Base-by-base conservation (phyloP, 2,797 vertebrate genomes). In the Eurystomus glaucurus region DNA sequence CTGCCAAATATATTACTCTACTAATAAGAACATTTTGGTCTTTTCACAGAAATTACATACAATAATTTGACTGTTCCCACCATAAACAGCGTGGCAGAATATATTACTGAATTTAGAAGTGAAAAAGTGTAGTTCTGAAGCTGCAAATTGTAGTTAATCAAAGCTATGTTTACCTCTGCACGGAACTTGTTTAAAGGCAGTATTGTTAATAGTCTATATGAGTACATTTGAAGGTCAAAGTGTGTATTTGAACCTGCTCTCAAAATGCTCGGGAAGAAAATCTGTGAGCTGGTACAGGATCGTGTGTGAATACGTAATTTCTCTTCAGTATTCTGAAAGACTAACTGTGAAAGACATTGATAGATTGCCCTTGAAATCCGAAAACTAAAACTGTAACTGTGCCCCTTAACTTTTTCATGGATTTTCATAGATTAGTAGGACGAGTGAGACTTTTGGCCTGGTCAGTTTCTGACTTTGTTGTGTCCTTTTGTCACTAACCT, bases 11-110 rank as follows among this genome's bases (percentile, higher is more conserved):
- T 14, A 50, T 54, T 85, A 22, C 22, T 81, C 14, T 46, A 51
- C 8, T 71, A 37, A 26, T 23, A 62, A 48, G 46, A 81, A 54
- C 2, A 28, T 10, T 58, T 85, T 22, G 61, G 11, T 51, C 31
- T 68, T 52, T 55, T 64, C 28, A 51, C 16, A 71, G 17, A 65
- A 55, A 78, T 55, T 35, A 81, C 26, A 14, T 68, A 14, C 14
- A 66, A 43, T 37, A 68, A 75, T 45, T 76, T 68, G 35, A 25
- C n/a, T 55, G 7, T 21, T 94, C 23, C 25, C 35, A 20, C 6
- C 9, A 35, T 0, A 0, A 9, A 3, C 13, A 55, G 8, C 22
- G 18, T 2, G 11, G 10, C 3, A 64, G 31, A 37, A 77, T 23
- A 9, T 25, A 35, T 37, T 66, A 71, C n/a, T 64, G 21, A 65